Evolutionary conservation across 2,797 vertebrate species (phyloP), one percentile per base, ranked within the genome.

Genomic region (Enteromius trimaculatus): DNA sequence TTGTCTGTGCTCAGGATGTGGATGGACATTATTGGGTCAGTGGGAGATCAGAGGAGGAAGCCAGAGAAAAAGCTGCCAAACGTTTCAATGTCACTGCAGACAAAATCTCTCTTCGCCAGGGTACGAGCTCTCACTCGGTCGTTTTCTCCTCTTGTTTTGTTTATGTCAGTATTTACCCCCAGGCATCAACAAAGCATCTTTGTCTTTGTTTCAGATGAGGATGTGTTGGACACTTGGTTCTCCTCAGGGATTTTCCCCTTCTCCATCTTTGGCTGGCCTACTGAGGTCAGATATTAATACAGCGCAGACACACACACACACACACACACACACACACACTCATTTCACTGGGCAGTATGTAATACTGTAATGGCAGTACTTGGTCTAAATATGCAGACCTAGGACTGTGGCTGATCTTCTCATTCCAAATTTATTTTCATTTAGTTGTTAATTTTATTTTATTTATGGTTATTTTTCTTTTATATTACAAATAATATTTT

Each of bases 201-300:
- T 55, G 29, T 80, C n/a, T 70, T 62, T 66, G 13, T 91, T 90
- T 76, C 89, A 98, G 97, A 98, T 76, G 97, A 96, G 70, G 97
- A 98, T 19, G 96, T 98, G 26, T 89, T 98, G 89, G 97, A 98
- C 87, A 98, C 97, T 29, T 98, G 97, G 97, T 98, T 97, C 91
- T 98, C 97, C 0, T 98, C 97, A 4, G 96, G 96, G 64, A 94
- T 97, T 86, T 97, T 98, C 89, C 97, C 97, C 17, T 96, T 98
- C 88, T 98, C 97, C 78, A 97, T 97, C 89, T 95, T 98, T 4
- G 97, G 97, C 6, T 98, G 97, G 97, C 97, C 97, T 86, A 95
- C 93, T 84, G 93, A 95, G 94, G 95, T 96, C 83, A 86, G 85
- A 77, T 58, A 58, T 76, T 55, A 55, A 75, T 19, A 19, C 29